Evolutionary conservation across 2,797 vertebrate genomes (phyloP).

Genomic region (Cossypha niveicapilla): DNA sequence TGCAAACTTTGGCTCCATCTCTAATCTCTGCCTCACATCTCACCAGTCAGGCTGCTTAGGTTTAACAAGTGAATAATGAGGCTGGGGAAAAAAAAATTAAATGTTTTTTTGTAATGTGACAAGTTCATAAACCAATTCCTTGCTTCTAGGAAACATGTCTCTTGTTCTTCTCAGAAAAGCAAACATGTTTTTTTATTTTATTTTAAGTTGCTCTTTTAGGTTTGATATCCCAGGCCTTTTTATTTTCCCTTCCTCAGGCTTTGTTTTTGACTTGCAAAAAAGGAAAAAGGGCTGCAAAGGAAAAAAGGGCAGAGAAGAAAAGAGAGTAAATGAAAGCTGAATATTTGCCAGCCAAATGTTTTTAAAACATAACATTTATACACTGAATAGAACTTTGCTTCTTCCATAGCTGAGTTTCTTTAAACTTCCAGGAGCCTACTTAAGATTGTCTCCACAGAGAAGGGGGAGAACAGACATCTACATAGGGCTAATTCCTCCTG

Average conservation of each 20-base stretch:
- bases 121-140: not conserved
- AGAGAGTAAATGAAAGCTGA: constrained; percentile 9
- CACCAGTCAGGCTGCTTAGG: not conserved
- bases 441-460: not conserved
- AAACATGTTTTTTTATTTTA: not conserved
- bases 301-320: constrained; percentile 10
- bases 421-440: not conserved
- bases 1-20: not conserved
- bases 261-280: constrained; percentile 13
- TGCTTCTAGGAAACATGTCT: constrained; percentile 2
- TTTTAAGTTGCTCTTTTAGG: constrained; percentile 25
- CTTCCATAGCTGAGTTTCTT: not conserved
- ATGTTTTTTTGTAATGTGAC: not conserved
- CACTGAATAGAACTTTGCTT: not conserved
- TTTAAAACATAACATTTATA: not conserved
- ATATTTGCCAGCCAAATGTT: not conserved
- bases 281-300: not conserved
- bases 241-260: constrained; percentile 25
- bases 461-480: not conserved
- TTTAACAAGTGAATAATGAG: constrained; percentile 9
- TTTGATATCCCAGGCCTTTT: not conserved
- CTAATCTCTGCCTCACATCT: constrained; percentile 8
- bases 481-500: not conserved
- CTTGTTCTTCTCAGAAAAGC: constrained; percentile 9
- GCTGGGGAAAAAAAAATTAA: not conserved